A percentile compares a stretch with the other conserved stretches of the same genome.
Conservation (phyloP, 2,888 invertebrate species). For the Junonia oenone region DNA sequence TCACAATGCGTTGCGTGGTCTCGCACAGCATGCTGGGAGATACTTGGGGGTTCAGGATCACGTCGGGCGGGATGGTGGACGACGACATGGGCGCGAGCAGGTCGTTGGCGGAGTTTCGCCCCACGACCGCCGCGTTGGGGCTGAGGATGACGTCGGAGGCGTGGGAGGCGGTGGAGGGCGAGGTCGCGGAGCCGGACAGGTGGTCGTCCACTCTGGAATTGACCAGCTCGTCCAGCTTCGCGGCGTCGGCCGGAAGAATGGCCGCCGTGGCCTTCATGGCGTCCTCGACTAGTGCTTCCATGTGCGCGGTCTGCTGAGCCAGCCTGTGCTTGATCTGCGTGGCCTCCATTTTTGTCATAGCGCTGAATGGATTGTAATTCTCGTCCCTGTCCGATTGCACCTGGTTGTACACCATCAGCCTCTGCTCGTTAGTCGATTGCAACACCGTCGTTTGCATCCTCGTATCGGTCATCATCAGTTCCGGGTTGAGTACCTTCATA, state of each 20-base stretch:
- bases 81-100: constrained; percentile 49
- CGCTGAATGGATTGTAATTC: constrained; percentile 58
- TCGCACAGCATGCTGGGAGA: constrained; percentile 80
- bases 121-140: constrained; percentile 50
- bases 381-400: constrained; percentile 41
- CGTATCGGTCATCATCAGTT: constrained; percentile 53
- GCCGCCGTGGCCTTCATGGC: constrained; percentile 69
- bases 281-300: constrained; percentile 71
- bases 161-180: constrained; percentile 51
- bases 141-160: constrained; percentile 61
- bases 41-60: constrained; percentile 81
- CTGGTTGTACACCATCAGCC: constrained; percentile 49
- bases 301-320: constrained; percentile 65
- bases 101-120: constrained; percentile 50
- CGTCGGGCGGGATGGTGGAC: constrained; percentile 73
- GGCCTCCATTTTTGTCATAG: constrained; percentile 60
- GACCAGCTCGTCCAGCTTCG: constrained; percentile 81
- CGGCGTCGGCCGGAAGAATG: constrained; percentile 63
- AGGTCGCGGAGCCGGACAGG: constrained; percentile 52
- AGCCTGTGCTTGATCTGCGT: constrained; percentile 56
- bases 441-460: constrained; percentile 40
- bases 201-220: constrained; percentile 64
- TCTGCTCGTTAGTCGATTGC: constrained; percentile 39
- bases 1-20: constrained; percentile 40
- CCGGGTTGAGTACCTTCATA: constrained; percentile 55